Base-by-base conservation (phyloP, 2,113 vertebrate species). In the Clarias gariepinus region DNA sequence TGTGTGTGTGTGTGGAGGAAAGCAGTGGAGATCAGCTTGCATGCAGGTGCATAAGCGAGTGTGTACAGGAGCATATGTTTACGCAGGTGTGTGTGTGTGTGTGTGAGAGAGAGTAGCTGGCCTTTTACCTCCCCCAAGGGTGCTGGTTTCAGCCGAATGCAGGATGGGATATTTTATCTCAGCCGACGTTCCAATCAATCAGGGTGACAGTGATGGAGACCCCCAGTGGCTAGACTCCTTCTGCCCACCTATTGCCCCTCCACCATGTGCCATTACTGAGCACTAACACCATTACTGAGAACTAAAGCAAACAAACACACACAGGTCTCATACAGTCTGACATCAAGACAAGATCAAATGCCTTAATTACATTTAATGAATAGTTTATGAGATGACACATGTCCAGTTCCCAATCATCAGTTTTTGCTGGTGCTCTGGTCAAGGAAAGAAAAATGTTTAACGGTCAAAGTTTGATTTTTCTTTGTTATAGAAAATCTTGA, bases 101-200 rank as follows among this genome's bases (percentile, higher is more conserved):
- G 63, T 71, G 28, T 74, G 73, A 4, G 52, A 58, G 73, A 28
- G 82, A 53, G 60, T 52, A 85, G 52, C 52, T 74, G 63, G 69
- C 88, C 89, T 81, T 80, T 88, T 79, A 86, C 88, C 86, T 86
- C 85, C 84, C 86, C 86, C 57, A 66, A 83, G 88, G 84, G 88
- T 77, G 83, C 52, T 53, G 77, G 41, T 81, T 79, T 76, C 68
- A 61, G 61, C 2, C 64, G 85, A 87, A 86, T 87, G 82, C 90
- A 91, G 88, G 93, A 94, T 91, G 82, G 90, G 89, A 93, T 94
- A 92, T 92, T 95, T 94, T 93, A 94, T 95, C 92, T 92, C 86
- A 78, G 91, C 90, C 93, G 93, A 94, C 90, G 78, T 92, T 89
- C 92, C 92, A 94, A 94, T 95, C 93, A 92, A 94, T 94, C 94